These are phyloP conservation scores for Dissostichus mawsoni DNA, from an alignment of 2,113 vertebrate genomes.

Conservation along the genomic window DNA sequence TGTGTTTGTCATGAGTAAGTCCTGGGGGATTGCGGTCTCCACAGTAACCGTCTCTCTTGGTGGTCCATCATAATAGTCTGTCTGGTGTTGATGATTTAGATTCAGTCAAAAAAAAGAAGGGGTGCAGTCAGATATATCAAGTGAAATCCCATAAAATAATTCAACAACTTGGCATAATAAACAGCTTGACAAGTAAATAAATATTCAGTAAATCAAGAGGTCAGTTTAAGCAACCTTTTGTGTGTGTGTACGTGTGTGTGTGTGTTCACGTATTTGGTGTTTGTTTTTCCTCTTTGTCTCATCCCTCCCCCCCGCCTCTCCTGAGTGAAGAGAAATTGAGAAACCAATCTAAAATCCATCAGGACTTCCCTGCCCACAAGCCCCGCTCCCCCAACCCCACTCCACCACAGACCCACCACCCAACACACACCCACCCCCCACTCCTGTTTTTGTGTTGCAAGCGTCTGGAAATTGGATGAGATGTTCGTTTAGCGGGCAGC, in stretches of 20 bases:
- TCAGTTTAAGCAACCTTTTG: constrained; percentile 57
- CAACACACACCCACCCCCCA: constrained; percentile 44
- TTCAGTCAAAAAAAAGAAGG: constrained; percentile 15
- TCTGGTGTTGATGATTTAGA: constrained; percentile 73
- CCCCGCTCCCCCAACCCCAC: constrained; percentile 55
- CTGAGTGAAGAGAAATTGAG: constrained; percentile 84
- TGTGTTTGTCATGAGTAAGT: constrained; percentile 67
- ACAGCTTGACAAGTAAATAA: constrained; percentile 69
- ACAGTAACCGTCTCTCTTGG: constrained; percentile 77
- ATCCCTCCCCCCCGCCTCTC: constrained; percentile 69
- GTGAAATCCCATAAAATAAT: constrained; percentile 69
- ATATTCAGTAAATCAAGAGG: constrained; percentile 69
- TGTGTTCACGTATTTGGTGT: constrained; percentile 60
- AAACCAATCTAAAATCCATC: constrained; percentile 90
- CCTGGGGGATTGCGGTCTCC: constrained; percentile 73
- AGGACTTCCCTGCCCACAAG: constrained; percentile 80
- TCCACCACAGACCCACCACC: constrained; percentile 37
- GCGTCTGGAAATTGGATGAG: constrained; percentile 87
- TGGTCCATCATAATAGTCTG: constrained; percentile 78
- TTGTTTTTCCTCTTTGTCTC: constrained; percentile 83
- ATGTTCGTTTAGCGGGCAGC: constrained; percentile 85
- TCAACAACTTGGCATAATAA: constrained; percentile 69
- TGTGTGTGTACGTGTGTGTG: constrained; percentile 17
- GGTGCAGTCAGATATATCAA: constrained; percentile 60
- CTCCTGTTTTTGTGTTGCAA: constrained; percentile 80